phyloP scores from a whole-genome alignment of 1,140 invertebrate species.

The Hypothenemus hampei region DNA sequence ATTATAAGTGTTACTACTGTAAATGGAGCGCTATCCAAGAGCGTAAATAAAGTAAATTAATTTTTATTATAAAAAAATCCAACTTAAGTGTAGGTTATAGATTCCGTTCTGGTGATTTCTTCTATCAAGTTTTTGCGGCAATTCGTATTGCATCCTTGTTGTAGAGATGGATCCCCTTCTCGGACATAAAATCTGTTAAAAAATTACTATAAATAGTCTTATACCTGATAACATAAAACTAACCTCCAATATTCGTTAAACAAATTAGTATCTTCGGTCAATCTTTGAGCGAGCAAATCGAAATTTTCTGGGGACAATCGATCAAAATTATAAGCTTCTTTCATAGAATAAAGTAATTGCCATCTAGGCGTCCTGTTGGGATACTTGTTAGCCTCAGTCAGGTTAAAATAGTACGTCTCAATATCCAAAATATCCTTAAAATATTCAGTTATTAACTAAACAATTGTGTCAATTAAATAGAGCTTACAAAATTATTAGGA shows the following conservation, averaged over 20 bases:
- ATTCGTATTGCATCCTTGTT: slow-evolving; percentile 20
- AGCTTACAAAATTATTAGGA: slow-evolving; percentile 54
- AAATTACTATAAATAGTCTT: neutral
- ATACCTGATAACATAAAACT: neutral
- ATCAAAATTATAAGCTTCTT: slow-evolving; percentile 54
- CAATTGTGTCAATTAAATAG: neutral
- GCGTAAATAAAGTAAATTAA: too few species aligned
- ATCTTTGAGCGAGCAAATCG: slow-evolving; percentile 47
- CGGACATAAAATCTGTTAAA: slow-evolving; percentile 26
- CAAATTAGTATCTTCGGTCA: slow-evolving; percentile 36
- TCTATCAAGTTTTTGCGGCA: slow-evolving; percentile 16
- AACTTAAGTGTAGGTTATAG: neutral
- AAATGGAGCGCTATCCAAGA: slow-evolving; percentile 16
- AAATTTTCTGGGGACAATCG: slow-evolving; percentile 49
- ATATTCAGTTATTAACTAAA: neutral
- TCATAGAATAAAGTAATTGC: slow-evolving; percentile 50
- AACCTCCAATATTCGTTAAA: slow-evolving; percentile 32
- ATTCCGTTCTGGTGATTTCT: slow-evolving; percentile 19
- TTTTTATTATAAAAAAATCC: neutral
- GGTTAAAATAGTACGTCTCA: slow-evolving; percentile 59
- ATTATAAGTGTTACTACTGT: slow-evolving; percentile 17
- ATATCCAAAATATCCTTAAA: slow-evolving; percentile 52
- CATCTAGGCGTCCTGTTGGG: slow-evolving; percentile 44
- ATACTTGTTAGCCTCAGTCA: slow-evolving; percentile 53
- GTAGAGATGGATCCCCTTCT: slow-evolving; percentile 21